These are phyloP conservation scores for Meteorus cinctellus DNA, from an alignment of 2,888 invertebrate genomes.

Conservation along the genomic window DNA sequence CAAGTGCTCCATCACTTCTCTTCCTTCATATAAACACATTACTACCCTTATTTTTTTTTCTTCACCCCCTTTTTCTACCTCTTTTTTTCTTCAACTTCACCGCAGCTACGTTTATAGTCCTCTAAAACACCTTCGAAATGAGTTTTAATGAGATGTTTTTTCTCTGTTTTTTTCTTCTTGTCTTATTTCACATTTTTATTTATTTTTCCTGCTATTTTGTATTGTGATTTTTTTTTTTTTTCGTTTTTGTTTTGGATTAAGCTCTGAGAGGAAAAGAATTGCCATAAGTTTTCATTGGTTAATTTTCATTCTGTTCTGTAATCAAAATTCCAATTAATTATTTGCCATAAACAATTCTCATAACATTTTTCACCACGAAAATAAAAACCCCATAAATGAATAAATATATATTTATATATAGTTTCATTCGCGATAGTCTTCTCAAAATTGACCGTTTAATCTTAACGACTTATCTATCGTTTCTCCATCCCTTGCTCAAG, in stretches of 20 bases:
- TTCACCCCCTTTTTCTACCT: neutral
- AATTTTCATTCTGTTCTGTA: no score
- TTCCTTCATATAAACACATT: neutral
- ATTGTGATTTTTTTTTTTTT: no score
- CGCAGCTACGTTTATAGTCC: constrained; percentile 33
- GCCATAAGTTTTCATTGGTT: no score
- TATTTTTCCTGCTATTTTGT: no score
- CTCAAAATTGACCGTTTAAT: constrained; percentile 61
- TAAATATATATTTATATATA: neutral
- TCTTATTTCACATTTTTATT: neutral
- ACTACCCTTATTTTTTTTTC: no score
- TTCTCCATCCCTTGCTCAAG: constrained; percentile 48
- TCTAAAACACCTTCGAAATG: constrained; percentile 41
- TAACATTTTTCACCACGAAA: neutral
- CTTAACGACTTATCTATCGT: constrained; percentile 61
- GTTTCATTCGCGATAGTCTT: constrained; percentile 13
- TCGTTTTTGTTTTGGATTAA: no score
- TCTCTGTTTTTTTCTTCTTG: constrained; percentile 4
- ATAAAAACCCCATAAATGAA: neutral
- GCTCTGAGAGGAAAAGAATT: no score
- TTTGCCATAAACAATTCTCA: no score
- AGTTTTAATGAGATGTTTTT: constrained; percentile 48
- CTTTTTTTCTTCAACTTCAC: constrained; percentile 9
- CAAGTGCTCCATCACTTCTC: constrained; percentile 28
- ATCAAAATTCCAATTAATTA: no score